Conservation (phyloP, 2,113 vertebrate genomes). For the Erythrolamprus reginae region DNA sequence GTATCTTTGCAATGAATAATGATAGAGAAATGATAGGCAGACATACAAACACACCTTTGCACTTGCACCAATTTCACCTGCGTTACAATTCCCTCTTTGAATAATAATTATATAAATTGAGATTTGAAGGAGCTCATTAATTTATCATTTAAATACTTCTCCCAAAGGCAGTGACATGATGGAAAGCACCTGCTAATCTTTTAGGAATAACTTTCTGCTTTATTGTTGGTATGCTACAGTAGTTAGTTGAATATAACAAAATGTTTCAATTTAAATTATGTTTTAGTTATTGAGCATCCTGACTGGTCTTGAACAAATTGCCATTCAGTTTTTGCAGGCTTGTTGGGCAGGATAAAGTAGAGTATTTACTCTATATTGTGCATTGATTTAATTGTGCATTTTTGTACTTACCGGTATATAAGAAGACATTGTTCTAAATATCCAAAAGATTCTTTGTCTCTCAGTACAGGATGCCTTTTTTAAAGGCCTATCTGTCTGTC, state of each 20-base stretch:
- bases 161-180: neutral
- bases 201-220: neutral
- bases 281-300: neutral
- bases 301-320: neutral
- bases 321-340: neutral
- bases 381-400: neutral
- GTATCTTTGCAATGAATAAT: neutral
- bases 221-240: neutral
- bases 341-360: neutral
- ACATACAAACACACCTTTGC: neutral
- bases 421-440: neutral
- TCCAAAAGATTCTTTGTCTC: neutral
- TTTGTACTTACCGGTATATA: neutral
- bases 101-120: neutral
- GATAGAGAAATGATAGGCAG: neutral
- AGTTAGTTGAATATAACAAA: neutral
- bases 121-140: neutral
- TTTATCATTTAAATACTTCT: neutral
- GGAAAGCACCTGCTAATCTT: neutral
- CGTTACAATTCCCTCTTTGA: neutral
- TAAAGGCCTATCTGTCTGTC: neutral
- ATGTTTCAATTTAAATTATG: neutral
- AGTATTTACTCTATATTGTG: neutral
- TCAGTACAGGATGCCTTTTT: neutral
- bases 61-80: neutral